Base-by-base conservation (phyloP, 2,113 vertebrate species). In the Scophthalmus maximus region DNA sequence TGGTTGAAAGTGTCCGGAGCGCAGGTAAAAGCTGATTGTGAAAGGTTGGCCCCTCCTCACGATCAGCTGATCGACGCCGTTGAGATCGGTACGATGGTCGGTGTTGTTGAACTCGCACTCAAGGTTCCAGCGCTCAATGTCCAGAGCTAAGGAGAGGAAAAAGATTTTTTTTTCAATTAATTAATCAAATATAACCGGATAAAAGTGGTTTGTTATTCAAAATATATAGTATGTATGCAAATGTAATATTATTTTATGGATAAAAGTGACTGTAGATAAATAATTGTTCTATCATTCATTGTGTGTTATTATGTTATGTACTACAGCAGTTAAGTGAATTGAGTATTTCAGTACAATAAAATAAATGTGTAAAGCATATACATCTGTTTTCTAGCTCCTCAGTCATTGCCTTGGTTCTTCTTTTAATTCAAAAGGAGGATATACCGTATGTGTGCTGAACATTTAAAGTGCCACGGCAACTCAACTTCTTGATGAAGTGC, bases 41-140 rank as follows among this genome's bases (percentile, higher is more conserved):
- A 99, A 99, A 10, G 84, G 53, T 76, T 97, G 96, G 0, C 97
- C 97, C 22, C 97, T 92, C 50, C 97, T 93, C 59, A 98, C 88
- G 3, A 98, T 92, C 79, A 99, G 93, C 32, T 78, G 92, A 6
- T 90, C 69, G 1, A 62, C 32, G 5, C 95, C 94, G 32, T 95
- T 93, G 38, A 94, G 94, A 0, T 92, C 89, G 0, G 96, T 98
- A 6, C 86, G 92, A 89, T 98, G 97, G 77, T 93, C 93, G 0
- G 2, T 83, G 79, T 95, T 95, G 3, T 99, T 99, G 75, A 77
- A 88, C 44, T 95, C 82, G 6, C 93, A 92, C 65, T 96, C 91
- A 86, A 97, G 87, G 83, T 96, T 89, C 78, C 92, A 95, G 0
- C 78, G 86, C 9, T 93, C 92, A 20, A 98, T 89, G 73, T 94